Conservation (phyloP, 2,113 vertebrate genomes). For the Cairina moschata region DNA sequence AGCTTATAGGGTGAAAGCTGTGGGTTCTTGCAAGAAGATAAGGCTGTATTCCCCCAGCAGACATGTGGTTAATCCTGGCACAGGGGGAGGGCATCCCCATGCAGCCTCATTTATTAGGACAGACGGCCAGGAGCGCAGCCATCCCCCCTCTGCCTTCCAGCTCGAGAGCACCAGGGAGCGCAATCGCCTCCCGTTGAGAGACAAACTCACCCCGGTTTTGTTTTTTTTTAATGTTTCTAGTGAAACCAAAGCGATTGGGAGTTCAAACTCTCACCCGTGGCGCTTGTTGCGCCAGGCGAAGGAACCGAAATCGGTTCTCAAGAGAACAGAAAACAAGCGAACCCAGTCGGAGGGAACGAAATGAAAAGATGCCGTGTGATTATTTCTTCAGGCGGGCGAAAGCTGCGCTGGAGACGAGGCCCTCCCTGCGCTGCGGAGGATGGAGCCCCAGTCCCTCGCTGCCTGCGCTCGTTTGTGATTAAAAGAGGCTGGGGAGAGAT, state of each 20-base stretch:
- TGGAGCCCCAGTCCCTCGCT: background rate
- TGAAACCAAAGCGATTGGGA: conserved; percentile 22
- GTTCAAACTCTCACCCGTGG: background rate
- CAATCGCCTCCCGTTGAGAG: background rate
- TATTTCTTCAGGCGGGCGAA: background rate
- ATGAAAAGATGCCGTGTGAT: background rate
- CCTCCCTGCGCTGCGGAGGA: background rate
- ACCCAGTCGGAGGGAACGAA: background rate
- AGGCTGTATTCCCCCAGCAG: background rate
- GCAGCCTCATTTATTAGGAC: background rate
- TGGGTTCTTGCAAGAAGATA: background rate
- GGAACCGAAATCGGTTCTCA: background rate
- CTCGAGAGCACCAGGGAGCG: background rate
- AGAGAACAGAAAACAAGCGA: background rate
- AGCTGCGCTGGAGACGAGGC: background rate
- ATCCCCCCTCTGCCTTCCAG: background rate
- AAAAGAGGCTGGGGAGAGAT: background rate
- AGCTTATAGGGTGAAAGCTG: background rate
- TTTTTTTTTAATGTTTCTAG: background rate
- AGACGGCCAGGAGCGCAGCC: accelerated
- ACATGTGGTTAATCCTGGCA: background rate
- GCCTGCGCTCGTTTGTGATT: background rate
- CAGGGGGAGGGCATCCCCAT: background rate
- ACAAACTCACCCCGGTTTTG: background rate
- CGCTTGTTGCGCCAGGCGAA: background rate